Base-by-base conservation (phyloP, 37 sponge, comb jelly and placozoan species). In the Petrosia ficiformis region DNA sequence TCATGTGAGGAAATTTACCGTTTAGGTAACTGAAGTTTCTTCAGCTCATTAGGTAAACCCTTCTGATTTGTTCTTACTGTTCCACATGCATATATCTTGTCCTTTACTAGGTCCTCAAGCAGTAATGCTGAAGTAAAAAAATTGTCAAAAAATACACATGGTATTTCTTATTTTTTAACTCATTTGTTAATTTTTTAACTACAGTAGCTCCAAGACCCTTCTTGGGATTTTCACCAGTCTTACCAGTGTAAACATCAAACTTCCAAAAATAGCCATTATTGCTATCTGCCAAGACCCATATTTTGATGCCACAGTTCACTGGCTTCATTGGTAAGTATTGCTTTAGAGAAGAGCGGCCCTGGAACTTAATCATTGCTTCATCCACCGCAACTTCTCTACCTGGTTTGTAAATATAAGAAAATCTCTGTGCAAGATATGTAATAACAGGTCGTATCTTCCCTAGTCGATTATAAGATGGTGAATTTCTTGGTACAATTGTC, bases 121-220 rank as follows among this genome's bases (percentile, higher is more conserved):
- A 73, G 42, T 16, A 21, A 32, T 33, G 33, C 40, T 10, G 57
- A 39, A 40, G 82, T 67, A 73, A 81, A 81, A 31, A 36, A 81
- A 38, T 81, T 81, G 29, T 81, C 82, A 38, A 34, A 60, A 60
- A 74, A 43, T 42, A 81, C 24, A 81, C 30, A 39, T 81, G 74
- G 48, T 74, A 70, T 33, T 74, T 31, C n/a, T 30, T 30, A 4
- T 60, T 61, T 2, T 16, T 43, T 4, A 81, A 57, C 39, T 37
- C n/a, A n/a, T 28, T n/a, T 1, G 75, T 31, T 1, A 81, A 41
- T 8, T 61, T 48, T 59, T 48, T 42, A 3, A 81, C 75, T 1
- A 73, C 82, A 24, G 36, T 81, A 0, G 64, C 65, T 35, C 82
- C 82, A 19, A 81, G 35, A 29, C 67, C 73, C 35, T 35, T 42